phyloP scores from a whole-genome alignment of 2,113 vertebrate species.

The Capreolus pygargus region DNA sequence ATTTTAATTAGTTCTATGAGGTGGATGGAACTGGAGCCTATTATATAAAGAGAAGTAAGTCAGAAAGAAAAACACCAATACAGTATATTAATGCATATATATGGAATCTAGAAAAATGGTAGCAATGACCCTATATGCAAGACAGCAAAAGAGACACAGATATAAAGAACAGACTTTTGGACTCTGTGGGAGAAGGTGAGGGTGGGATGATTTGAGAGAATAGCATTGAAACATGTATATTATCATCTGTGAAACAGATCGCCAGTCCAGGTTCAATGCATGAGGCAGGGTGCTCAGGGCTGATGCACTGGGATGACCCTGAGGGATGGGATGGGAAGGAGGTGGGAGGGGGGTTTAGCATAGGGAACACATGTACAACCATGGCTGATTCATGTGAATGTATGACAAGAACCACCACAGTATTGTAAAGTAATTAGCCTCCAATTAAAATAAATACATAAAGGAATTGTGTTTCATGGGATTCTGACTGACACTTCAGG shows the following conservation, averaged over 20 bases:
- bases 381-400: not conserved
- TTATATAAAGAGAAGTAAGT: not conserved
- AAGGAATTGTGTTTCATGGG: not conserved
- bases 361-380: not conserved
- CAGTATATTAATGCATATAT: not conserved
- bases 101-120: not conserved
- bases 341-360: not conserved
- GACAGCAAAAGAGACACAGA: not conserved
- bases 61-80: not conserved
- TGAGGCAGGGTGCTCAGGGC: not conserved
- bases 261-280: not conserved
- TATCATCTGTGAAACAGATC: not conserved
- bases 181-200: not conserved
- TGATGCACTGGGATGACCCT: not conserved
- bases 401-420: not conserved
- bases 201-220: not conserved
- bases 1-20: not conserved
- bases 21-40: not conserved
- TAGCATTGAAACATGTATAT: not conserved
- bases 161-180: not conserved
- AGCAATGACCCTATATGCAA: rapidly evolving
- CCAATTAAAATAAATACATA: not conserved
- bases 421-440: not conserved
- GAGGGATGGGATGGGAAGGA: not conserved
- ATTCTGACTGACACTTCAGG: not conserved